A percentile compares a stretch with the other conserved stretches of the same genome.
These are phyloP conservation scores for Aphelocoma californica DNA, from an alignment of 2,797 vertebrate species.

Conservation along the genomic window DNA sequence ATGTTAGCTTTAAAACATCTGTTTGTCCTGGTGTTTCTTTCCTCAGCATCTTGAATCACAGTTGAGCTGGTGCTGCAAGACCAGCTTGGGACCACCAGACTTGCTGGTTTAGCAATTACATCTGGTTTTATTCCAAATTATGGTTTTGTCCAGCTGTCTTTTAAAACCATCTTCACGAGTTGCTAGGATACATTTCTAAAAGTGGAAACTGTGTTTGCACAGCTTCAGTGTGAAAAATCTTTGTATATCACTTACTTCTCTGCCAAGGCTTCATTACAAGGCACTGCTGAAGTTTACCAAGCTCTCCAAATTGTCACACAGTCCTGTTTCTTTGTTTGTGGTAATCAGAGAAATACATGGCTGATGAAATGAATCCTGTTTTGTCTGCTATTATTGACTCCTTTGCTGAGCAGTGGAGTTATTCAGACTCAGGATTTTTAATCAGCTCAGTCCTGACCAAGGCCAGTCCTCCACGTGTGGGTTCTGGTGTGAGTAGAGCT, in stretches of 20 bases:
- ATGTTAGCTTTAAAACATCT: neutral
- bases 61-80: neutral
- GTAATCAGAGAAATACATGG: neutral
- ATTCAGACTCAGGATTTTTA: neutral
- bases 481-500: neutral
- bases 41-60: neutral
- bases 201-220: conserved; percentile 41
- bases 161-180: conserved; percentile 2
- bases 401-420: neutral
- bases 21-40: neutral
- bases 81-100: neutral
- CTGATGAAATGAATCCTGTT: conserved; percentile 15
- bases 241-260: conserved; percentile 20
- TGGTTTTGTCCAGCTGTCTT: conserved; percentile 45
- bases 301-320: neutral
- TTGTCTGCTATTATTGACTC: neutral
- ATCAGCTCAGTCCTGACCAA: neutral
- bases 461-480: neutral
- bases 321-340: conserved; percentile 27
- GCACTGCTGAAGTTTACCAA: conserved; percentile 21
- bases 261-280: conserved; percentile 41
- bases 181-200: conserved; percentile 67
- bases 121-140: conserved; percentile 32
- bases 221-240: conserved; percentile 13
- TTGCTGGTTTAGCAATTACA: neutral